Evolutionary conservation across 2,113 vertebrate species (phyloP).

Genomic region (Petrocephalus microphthalmus): DNA sequence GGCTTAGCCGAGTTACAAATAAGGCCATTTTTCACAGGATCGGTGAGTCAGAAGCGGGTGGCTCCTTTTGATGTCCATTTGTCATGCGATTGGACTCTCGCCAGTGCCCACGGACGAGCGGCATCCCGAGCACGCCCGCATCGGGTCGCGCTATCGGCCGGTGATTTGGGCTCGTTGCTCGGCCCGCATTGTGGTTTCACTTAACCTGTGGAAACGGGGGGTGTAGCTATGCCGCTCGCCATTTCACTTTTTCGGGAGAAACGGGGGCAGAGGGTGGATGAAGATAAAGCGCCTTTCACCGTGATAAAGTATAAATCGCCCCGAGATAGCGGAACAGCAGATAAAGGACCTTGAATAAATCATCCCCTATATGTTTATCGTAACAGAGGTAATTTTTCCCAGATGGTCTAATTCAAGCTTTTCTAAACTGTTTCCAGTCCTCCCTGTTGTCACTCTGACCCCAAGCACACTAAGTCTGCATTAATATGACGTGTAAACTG

Average conservation of each 20-base stretch:
- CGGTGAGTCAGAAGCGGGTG: background rate
- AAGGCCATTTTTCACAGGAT: slow-evolving; percentile 17
- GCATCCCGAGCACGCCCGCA: slow-evolving; percentile 26
- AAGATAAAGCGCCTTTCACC: slow-evolving; percentile 33
- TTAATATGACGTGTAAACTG: slow-evolving; percentile 25
- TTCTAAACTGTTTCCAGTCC: slow-evolving; percentile 37
- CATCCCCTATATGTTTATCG: slow-evolving; percentile 38
- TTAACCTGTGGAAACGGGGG: slow-evolving; percentile 32
- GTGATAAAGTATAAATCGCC: slow-evolving; percentile 46
- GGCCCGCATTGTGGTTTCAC: slow-evolving; percentile 22
- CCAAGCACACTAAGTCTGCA: slow-evolving; percentile 7
- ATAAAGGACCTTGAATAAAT: slow-evolving; percentile 43
- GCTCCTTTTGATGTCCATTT: slow-evolving; percentile 10
- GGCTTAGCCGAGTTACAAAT: slow-evolving; percentile 20
- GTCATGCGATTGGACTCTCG: slow-evolving; percentile 14
- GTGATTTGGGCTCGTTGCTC: slow-evolving; percentile 28
- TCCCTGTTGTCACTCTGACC: slow-evolving; percentile 28
- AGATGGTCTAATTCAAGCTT: slow-evolving; percentile 49
- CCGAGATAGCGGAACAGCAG: slow-evolving; percentile 44
- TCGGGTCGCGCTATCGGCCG: slow-evolving; percentile 29
- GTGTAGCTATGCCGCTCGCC: slow-evolving; percentile 42
- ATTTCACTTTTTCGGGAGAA: slow-evolving; percentile 30
- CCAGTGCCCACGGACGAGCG: slow-evolving; percentile 22
- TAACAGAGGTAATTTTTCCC: slow-evolving; percentile 53
- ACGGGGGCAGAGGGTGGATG: slow-evolving; percentile 30